Base-by-base conservation (phyloP, 1,140 invertebrate genomes). In the Pseudomyrmex cubaensis region DNA sequence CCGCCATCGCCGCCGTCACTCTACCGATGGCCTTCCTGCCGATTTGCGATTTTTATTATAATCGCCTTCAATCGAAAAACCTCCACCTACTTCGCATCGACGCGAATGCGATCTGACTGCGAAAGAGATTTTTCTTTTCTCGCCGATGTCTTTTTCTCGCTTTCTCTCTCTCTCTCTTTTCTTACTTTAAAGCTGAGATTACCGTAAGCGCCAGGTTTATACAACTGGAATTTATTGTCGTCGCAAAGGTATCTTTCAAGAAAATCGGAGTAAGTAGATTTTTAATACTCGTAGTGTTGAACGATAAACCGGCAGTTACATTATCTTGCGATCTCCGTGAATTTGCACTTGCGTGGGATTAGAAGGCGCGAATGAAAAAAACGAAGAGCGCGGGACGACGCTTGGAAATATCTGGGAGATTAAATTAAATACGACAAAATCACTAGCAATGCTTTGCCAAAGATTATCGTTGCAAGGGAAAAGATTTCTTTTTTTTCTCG, bases 31-130 rank as follows among this genome's bases (percentile, higher is more conserved):
- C 67, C 56, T 85, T 87, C 72, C 76, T 85, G 86, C 64, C 62
- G 83, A 90, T 66, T 74, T 82, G 54, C 85, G 57, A 87, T 76
- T 89, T 88, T 89, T 89, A 87, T 88, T 85, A 85, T 87, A 85
- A 87, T 82, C 83, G 66, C 2, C 50, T 35, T 62, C 57, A 64
- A 62, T 85, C 82, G 35, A 35, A 82, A 77, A 84, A 73, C 57
- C 69, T 82, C 70, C 70, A 75, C 25, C 78, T 5, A 35, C 35
- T 59, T 63, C 54, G 56, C 72, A 10, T 44, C 78, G 56, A 25
- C n/a, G 22, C 54, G 70, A 44, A 84, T 59, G 86, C 67, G 74
- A 84, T 61, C 46, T 2, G 82, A 84, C 57, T 87, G 15, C 5
- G 3, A 35, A 35, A 35, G 22, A 46, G 22, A 46, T 15, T 22